A percentile compares a stretch with the other conserved stretches of the same genome.
These are phyloP conservation scores for Pseudomugil tenellus DNA, from an alignment of 2,797 vertebrate species.

Conservation along the genomic window DNA sequence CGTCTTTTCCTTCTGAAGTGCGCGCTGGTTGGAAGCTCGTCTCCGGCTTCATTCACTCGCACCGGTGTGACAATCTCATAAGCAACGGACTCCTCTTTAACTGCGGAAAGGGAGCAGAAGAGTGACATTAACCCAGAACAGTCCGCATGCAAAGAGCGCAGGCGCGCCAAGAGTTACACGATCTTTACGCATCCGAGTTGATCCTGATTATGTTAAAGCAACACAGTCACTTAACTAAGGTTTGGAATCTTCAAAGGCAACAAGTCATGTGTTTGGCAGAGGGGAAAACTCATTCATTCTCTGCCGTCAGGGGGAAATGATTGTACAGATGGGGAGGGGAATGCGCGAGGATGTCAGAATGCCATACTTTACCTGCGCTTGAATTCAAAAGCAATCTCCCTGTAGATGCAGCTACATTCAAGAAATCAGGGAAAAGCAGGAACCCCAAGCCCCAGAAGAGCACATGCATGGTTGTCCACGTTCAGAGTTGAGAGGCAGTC, in stretches of 20 bases:
- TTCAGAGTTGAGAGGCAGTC: slow-evolving; percentile 75
- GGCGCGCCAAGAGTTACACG: slow-evolving; percentile 3
- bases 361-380: slow-evolving; percentile 87
- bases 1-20: slow-evolving; percentile 95
- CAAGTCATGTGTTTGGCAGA: slow-evolving; percentile 62
- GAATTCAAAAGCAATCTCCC: slow-evolving; percentile 84
- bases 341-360: slow-evolving; percentile 21
- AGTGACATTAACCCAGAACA: slow-evolving; percentile 23
- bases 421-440: slow-evolving; percentile 85
- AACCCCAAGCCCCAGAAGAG: slow-evolving; percentile 89
- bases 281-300: slow-evolving; percentile 82
- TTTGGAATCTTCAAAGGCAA: slow-evolving; percentile 42
- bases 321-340: slow-evolving; percentile 9
- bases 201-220: slow-evolving; percentile 9
- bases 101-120: slow-evolving; percentile 71
- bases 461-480: slow-evolving; percentile 91
- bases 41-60: slow-evolving; percentile 92
- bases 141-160: slow-evolving; percentile 14
- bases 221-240: slow-evolving; percentile 36
- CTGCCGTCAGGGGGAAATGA: slow-evolving; percentile 32
- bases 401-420: slow-evolving; percentile 82
- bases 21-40: slow-evolving; percentile 87
- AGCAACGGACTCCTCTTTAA: slow-evolving; percentile 83
- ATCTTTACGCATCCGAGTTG: neutral
- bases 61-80: slow-evolving; percentile 94